Base-by-base conservation (phyloP, 1,140 invertebrate genomes). In the Neotoxoptera formosana region DNA sequence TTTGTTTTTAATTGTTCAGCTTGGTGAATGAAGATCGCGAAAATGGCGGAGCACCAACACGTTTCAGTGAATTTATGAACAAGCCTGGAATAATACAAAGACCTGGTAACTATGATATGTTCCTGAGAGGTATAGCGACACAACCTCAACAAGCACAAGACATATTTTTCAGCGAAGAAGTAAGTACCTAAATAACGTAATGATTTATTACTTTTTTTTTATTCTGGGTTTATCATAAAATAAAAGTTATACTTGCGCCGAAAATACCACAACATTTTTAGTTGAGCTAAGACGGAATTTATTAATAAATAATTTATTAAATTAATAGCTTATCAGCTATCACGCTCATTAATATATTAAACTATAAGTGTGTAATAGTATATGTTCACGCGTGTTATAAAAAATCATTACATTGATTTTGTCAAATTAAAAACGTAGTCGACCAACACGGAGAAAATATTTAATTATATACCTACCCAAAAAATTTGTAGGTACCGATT, bases 81-180 rank as follows among this genome's bases (percentile, higher is more conserved):
- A 93, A 91, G 53, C 94, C 94, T 25, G 92, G 93, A 7, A 93
- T 94, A 34, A 93, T 94, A n/a, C 94, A 94, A 53, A 87, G 93
- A 34, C 93, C 93, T 0, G 93, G 93, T 34, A 93, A 90, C 45
- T 94, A 94, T 41, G 94, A 94, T 51, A 94, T 93, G 41, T 93
- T 94, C 48, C 48, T 94, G 48, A 95, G 97, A 95, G 97, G 97
- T 2, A 95, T 97, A 94, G 95, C 96, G 34, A 96, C 96, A 6
- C 97, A 98, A 94, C 96, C 96, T 0, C 96, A 97, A 95, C 96
- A 97, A 93, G 95, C 95, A 93, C 96, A 96, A 41, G 97, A 98
- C 95, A 96, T 96, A 94, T 97, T 96, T 94, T 97, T 97, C 95
- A 96, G 97, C 94, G 96, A 95, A 94, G 97, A 98, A 94, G 96